phyloP scores from a whole-genome alignment of 1,140 invertebrate genomes.

The Bombus fervidus region DNA sequence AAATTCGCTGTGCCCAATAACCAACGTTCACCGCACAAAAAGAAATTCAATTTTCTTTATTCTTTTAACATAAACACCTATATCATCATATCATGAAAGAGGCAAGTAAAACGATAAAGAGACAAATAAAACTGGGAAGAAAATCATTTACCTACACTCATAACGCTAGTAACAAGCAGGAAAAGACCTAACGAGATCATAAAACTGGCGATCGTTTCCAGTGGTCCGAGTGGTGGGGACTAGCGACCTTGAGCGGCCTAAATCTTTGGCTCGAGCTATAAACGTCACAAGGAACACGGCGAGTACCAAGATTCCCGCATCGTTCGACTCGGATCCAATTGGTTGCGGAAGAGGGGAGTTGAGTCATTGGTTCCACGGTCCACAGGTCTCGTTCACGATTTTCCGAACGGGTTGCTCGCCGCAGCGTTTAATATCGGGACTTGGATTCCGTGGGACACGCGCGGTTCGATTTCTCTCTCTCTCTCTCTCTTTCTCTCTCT shows the following conservation, averaged over 20 bases:
- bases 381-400: conserved; percentile 1
- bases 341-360: neutral
- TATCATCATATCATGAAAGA: too few relatives aligned
- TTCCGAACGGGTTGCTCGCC: conserved; percentile 10
- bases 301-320: neutral
- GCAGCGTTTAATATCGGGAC: conserved; percentile 5
- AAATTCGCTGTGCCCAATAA: neutral
- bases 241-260: neutral
- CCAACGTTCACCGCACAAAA: neutral
- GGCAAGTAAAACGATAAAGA: neutral
- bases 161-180: neutral
- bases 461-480: neutral
- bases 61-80: neutral
- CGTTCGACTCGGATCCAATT: conserved; percentile 2
- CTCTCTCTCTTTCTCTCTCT: neutral
- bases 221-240: neutral
- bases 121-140: neutral
- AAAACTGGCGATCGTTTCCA: neutral
- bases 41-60: neutral
- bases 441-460: neutral
- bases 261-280: neutral
- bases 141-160: neutral
- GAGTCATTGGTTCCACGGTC: neutral
- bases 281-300: neutral
- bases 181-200: neutral